Evolutionary conservation across 2,113 vertebrate species (phyloP).

Genomic region (Takifugu bimaculatus): DNA sequence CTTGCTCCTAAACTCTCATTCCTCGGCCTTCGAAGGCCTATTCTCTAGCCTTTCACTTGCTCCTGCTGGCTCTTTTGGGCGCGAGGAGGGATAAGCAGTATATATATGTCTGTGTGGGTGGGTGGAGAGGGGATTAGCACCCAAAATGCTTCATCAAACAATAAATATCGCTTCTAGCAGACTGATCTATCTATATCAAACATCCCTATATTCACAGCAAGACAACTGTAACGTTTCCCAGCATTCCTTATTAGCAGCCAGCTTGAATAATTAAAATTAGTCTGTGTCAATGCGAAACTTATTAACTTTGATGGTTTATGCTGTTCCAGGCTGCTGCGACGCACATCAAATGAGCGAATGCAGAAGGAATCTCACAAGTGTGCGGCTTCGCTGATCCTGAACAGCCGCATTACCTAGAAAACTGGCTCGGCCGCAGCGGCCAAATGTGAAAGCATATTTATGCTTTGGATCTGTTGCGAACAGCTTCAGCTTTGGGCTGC

Average conservation of each 20-base stretch:
- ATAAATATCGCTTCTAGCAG: conserved; percentile 35
- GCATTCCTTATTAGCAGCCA: no score
- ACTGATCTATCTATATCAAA: conserved; percentile 26
- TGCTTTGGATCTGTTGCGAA: conserved; percentile 37
- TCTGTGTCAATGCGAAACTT: no score
- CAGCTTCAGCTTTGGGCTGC: conserved; percentile 23
- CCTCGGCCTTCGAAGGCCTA: conserved; percentile 48
- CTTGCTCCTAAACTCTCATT: conserved; percentile 67
- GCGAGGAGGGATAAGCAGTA: conserved; percentile 48
- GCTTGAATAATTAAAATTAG: no score
- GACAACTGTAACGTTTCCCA: background rate
- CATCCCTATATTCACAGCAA: conserved; percentile 10
- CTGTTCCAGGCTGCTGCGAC: no score
- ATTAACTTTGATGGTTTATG: no score
- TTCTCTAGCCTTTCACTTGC: conserved; percentile 61
- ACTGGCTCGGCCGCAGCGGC: background rate
- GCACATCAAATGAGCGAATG: no score
- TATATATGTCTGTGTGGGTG: conserved; percentile 21
- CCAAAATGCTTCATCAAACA: conserved; percentile 37
- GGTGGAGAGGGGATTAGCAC: conserved; percentile 40
- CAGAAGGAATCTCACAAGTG: background rate
- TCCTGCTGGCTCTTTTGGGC: conserved; percentile 64
- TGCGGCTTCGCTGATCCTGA: no score
- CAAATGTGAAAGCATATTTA: conserved; percentile 13
- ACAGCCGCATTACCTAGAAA: background rate